Conservation (phyloP, 1,140 invertebrate species). For the Aphis craccivora region DNA sequence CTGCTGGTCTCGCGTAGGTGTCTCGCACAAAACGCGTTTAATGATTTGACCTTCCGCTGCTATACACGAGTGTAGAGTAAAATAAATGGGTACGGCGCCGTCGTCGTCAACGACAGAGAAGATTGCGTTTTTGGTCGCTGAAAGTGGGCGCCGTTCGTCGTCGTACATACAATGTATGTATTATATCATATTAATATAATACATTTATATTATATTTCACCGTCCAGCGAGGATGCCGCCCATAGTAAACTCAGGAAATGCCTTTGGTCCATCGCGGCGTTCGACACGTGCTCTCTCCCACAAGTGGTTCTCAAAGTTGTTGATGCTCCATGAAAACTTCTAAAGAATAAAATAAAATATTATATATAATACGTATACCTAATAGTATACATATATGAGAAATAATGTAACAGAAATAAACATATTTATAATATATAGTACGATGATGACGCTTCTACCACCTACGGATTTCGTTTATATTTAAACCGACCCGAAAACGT, state of each 20-base stretch:
- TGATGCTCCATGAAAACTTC: not conserved
- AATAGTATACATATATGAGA: not conserved
- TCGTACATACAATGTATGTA: not conserved
- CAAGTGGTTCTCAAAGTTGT: not conserved
- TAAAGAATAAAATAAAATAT: not conserved
- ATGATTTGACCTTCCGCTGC: not conserved
- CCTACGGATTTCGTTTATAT: not conserved
- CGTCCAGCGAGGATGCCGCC: not conserved
- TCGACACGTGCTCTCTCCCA: not conserved
- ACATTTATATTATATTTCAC: not conserved
- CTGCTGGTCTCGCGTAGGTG: not conserved
- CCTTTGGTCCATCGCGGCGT: not conserved
- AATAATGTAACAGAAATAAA: not conserved
- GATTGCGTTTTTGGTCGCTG: not conserved
- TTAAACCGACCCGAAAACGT: not conserved
- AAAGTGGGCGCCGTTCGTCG: slow-evolving; percentile 33
- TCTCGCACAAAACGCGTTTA: not conserved
- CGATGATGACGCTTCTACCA: not conserved
- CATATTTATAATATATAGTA: not conserved
- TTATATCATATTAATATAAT: slow-evolving; percentile 10
- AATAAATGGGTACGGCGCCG: not conserved
- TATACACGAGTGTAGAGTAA: not conserved
- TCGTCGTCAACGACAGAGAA: not conserved
- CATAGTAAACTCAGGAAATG: slow-evolving; percentile 33
- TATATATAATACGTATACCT: not conserved